Evolutionary conservation across 2,113 vertebrate genomes (phyloP), one percentile per base, ranked within the genome.

Genomic region (Actenoides lindsayi): DNA sequence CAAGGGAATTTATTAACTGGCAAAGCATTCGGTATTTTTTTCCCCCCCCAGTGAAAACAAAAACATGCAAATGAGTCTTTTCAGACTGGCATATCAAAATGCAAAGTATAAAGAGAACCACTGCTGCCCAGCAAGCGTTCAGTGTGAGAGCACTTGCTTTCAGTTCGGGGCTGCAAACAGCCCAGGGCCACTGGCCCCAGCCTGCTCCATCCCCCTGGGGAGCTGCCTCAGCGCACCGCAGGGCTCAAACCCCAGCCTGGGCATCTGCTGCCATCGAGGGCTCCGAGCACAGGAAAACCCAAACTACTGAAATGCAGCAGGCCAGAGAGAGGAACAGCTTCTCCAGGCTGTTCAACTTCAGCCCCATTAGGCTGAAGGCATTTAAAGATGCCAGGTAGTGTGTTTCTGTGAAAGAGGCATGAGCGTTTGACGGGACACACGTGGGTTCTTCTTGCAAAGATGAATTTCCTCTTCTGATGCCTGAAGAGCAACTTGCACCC

Each of bases 91-190:
- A 65, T 37, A 56, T n/a, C 39, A 85, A 65, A 85, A 81, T 14
- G 16, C 19, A 59, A 81, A 25, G 42, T 28, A 37, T 19, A 37
- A 50, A 39, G 48, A 71, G 24, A 75, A 41, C 7, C 59, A 4
- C 50, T 23, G 16, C 14, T 11, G 27, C 63, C 39, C 1, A 1
- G 53, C 4, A 19, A 50, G 42, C 3, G 6, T 41, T 73, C 39
- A 13, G 30, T 8, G 14, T 1, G 0, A 11, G 2, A 46, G 44
- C 8, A 1, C 65, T 78, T 56, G 59, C 53, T 56, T 42, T 50
- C 70, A 35, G 24, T 28, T 19, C 0, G 27, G 44, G 69, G 11
- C 68, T 30, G 14, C 0, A 0, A 59, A 35, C 13, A 4, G 41
- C 73, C 5, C 59, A 16, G 41, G 70, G 10, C 14, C 4, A 0